A percentile compares a stretch with the other conserved stretches of the same genome.
phyloP scores from a whole-genome alignment of 2,888 invertebrate species.

The Oscheius sp. region DNA sequence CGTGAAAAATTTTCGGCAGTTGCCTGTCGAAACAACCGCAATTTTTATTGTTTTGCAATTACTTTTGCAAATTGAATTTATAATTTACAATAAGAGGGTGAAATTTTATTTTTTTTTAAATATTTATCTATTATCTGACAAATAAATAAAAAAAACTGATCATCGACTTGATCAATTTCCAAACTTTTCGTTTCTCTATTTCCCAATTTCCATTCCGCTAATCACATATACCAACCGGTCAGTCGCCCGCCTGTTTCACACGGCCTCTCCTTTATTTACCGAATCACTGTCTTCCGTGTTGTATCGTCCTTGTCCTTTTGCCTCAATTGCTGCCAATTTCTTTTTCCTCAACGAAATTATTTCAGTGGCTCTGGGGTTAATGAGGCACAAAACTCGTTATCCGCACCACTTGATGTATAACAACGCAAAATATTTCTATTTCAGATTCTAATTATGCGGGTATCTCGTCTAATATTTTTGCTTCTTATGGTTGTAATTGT shows the following conservation, averaged over 20 bases:
- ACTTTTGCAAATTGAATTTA: too few relatives aligned
- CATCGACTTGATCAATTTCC: too few relatives aligned
- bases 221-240: not conserved
- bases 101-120: too few relatives aligned
- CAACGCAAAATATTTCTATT: not conserved
- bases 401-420: not conserved
- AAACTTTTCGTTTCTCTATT: not conserved
- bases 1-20: too few relatives aligned
- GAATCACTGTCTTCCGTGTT: not conserved
- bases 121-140: too few relatives aligned
- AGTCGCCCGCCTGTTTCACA: not conserved
- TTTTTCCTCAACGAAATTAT: not conserved
- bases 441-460: conserved; percentile 11
- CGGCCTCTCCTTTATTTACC: conserved; percentile 3
- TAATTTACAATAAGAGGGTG: too few relatives aligned
- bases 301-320: not conserved
- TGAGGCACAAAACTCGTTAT: conserved; percentile 12
- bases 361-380: not conserved
- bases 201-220: not conserved
- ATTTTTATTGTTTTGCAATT: not conserved
- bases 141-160: too few relatives aligned
- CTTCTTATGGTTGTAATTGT: conserved; percentile 12
- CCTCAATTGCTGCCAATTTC: not conserved
- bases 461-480: conserved; percentile 8
- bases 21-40: not conserved